Evolutionary conservation across 2,113 vertebrate genomes (phyloP), one percentile per base, ranked within the genome.

Genomic region (Felis chaus): DNA sequence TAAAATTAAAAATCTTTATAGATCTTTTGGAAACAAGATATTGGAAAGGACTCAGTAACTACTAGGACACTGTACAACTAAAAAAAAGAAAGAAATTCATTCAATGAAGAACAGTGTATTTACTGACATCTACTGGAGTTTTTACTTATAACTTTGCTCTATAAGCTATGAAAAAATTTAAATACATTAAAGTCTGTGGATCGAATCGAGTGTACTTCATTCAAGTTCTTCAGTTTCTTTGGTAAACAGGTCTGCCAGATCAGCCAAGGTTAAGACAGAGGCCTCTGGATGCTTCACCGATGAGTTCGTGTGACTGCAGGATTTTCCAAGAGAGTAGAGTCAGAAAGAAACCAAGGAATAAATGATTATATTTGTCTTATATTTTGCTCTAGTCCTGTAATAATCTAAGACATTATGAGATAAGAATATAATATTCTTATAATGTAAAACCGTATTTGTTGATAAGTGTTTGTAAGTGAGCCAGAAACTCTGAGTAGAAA

Each of bases 281-380:
- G 99, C 99, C 98, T 99, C 99, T 0, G 99, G 99, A 95, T 99
- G 99, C 98, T 99, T 99, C 99, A 99, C 99, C 29, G 99, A 97
- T 3, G 99, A 98, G 97, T 98, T 99, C 1, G 99, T 99, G 96
- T 99, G 99, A 98, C 99, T 99, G 98, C 71, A 95, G 95, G 69
- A 81, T 97, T 96, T 97, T 91, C 85, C 84, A 95, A 69, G 85
- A 11, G 78, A 93, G 95, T 66, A 97, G 94, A 93, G 89, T 65
- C 63, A 69, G 86, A 95, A 97, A 85, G 63, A 85, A 89, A 90
- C 4, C 33, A 48, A 89, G 53, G 31, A 97, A 95, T 31, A 36
- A 93, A 68, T 71, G 25, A 96, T 19, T 76, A 65, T 27, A 71
- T 55, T 78, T 9, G 27, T 63, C 27, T 63, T 76, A 50, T 25